These are phyloP conservation scores for Drosophila pseudotakahashii DNA, from an alignment of 2,888 invertebrate species.

Conservation along the genomic window DNA sequence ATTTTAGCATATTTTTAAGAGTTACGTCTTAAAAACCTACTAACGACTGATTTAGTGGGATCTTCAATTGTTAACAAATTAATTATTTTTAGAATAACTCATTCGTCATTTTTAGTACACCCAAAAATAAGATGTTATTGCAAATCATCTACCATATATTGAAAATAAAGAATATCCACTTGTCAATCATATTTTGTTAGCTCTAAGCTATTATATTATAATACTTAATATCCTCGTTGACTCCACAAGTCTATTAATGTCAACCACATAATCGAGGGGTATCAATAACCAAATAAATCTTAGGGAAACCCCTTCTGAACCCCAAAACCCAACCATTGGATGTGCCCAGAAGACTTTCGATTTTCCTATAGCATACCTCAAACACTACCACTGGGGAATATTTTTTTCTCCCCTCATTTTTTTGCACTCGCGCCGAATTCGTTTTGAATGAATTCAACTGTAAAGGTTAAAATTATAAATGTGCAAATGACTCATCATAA, in stretches of 20 bases:
- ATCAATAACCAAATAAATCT: conserved; percentile 16
- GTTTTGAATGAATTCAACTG: conserved; percentile 81
- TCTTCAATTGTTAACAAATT: too few species aligned
- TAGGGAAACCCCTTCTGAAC: background rate
- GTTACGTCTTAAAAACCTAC: too few species aligned
- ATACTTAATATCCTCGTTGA: too few species aligned
- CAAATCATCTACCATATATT: too few species aligned
- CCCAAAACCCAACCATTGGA: background rate
- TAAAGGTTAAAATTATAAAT: conserved; percentile 83
- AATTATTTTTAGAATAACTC: too few species aligned
- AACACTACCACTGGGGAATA: conserved; percentile 7
- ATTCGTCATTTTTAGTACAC: too few species aligned
- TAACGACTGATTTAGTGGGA: too few species aligned
- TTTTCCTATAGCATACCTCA: background rate
- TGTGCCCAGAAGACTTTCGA: conserved; percentile 15
- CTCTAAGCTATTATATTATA: too few species aligned
- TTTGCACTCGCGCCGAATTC: conserved; percentile 49
- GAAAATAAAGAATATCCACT: background rate
- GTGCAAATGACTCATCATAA: conserved; percentile 84
- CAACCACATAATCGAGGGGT: conserved; percentile 5
- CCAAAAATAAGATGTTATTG: too few species aligned
- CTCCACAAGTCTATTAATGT: conserved; percentile 20
- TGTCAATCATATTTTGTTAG: too few species aligned
- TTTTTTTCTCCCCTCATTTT: conserved; percentile 42
- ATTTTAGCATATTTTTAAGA: too few species aligned